Conservation (phyloP, 92 coral and sea anemone genomes). For the Epizoanthus rinbou region DNA sequence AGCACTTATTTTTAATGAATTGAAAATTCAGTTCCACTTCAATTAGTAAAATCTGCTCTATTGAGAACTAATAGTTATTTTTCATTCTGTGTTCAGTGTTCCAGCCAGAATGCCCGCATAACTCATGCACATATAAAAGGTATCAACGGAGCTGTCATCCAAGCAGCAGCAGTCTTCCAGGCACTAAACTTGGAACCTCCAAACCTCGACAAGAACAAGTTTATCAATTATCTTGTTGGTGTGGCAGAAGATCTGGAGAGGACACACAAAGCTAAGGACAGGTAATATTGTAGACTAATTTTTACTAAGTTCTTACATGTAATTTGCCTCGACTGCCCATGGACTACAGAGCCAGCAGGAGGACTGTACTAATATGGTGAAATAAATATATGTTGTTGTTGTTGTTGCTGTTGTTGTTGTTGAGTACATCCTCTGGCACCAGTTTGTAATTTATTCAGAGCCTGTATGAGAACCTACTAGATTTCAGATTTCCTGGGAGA, state of each 20-base stretch:
- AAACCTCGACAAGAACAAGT: conserved; percentile 67
- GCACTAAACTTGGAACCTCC: conserved; percentile 73
- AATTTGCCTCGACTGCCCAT: no score
- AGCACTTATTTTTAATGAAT: no score
- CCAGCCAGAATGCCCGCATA: conserved; percentile 74
- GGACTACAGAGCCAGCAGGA: no score
- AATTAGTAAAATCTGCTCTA: conserved; percentile 11
- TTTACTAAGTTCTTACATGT: no score
- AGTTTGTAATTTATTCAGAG: no score
- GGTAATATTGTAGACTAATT: conserved; percentile 14
- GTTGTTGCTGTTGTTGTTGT: no score
- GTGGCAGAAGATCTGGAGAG: conserved; percentile 73
- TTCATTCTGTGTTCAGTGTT: conserved; percentile 54
- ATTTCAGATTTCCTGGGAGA: no score
- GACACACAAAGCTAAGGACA: neutral
- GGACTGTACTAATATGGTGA: no score
- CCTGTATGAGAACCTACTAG: no score
- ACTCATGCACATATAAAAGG: conserved; percentile 92
- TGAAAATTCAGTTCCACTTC: no score
- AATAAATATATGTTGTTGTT: no score
- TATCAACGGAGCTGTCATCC: conserved; percentile 89
- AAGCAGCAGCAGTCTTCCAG: conserved; percentile 82
- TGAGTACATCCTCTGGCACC: no score
- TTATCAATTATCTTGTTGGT: conserved; percentile 74
- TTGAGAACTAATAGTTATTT: neutral